Base-by-base conservation (phyloP, 2,797 vertebrate genomes). In the Uromys caudimaculatus region DNA sequence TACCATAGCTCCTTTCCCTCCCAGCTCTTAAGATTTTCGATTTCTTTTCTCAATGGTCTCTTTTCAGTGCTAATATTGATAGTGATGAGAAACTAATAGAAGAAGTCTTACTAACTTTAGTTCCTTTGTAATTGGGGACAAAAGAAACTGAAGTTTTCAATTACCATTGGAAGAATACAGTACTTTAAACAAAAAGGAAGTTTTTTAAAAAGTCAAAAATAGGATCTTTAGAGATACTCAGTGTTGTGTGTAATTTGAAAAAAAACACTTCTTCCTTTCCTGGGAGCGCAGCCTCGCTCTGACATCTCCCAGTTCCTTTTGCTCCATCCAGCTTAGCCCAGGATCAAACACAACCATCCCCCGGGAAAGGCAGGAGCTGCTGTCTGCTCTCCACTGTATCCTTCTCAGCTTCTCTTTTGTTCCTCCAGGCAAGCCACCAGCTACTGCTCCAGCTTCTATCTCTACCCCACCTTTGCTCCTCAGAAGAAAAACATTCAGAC, bases 51-150 rank as follows among this genome's bases (percentile, higher is more conserved):
- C 14, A 8, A 23, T 90, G 56, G 50, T 76, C 24, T 88, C 29
- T 90, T 38, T 23, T 83, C 69, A 60, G 4, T 92, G 62, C 71
- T 88, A 14, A 76, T 95, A 84, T 54, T 92, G 9, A 16, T 90
- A 88, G 76, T 78, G 41, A 76, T 67, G 50, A 94, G 58, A 86
- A 88, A 94, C 32, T 81, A 77, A 52, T 52, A 13, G 64, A 89
- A 79, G 7, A 89, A 79, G 7, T 89, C 64, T 96, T 93, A 24
- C 35, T 92, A 64, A 76, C 38, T 89, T 93, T 91, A 89, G 50
- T 94, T 96, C 13, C 47, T 77, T 91, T 56, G 60, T 89, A 93
- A 89, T 19, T 84, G n/a, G 64, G 47, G 32, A 93, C 56, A 23
- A 35, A 95, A 83, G 38, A 38, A 89, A 84, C 50, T 52, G 44